A percentile compares a stretch with the other conserved stretches of the same genome.
Evolutionary conservation across 2,797 vertebrate species (phyloP).

Genomic region (Sebastes matsubarae): DNA sequence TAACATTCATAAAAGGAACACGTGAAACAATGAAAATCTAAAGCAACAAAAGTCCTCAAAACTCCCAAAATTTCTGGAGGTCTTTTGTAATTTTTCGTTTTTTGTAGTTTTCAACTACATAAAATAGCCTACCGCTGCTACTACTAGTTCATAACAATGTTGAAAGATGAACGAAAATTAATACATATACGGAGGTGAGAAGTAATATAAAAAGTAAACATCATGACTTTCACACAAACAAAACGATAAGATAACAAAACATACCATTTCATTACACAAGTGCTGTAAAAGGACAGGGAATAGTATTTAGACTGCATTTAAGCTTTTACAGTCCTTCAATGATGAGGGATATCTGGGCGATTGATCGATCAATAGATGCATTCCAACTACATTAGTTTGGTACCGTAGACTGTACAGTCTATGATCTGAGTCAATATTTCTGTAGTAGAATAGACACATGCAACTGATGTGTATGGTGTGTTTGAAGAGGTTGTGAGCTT

Average conservation of each 20-base stretch:
- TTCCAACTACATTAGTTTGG: background rate
- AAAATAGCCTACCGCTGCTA: conserved; percentile 42
- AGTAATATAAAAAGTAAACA: conserved; percentile 86
- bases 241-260: conserved; percentile 74
- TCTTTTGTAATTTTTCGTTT: conserved; percentile 23
- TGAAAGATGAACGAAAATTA: conserved; percentile 47
- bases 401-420: background rate
- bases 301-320: conserved; percentile 33
- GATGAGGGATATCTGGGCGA: conserved; percentile 45
- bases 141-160: conserved; percentile 50
- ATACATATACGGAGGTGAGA: conserved; percentile 53
- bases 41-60: conserved; percentile 52
- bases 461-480: background rate
- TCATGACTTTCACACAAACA: conserved; percentile 84
- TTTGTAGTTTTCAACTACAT: conserved; percentile 20
- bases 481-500: background rate
- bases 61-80: conserved; percentile 41
- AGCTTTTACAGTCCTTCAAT: conserved; percentile 22
- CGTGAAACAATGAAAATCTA: conserved; percentile 32
- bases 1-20: conserved; percentile 44
- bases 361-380: background rate
- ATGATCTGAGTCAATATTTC: background rate
- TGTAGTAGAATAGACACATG: background rate
- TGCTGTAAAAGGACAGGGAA: conserved; percentile 79
- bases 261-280: conserved; percentile 87